Conservation (phyloP, 2,888 invertebrate genomes). For the Cybosia mesomella region DNA sequence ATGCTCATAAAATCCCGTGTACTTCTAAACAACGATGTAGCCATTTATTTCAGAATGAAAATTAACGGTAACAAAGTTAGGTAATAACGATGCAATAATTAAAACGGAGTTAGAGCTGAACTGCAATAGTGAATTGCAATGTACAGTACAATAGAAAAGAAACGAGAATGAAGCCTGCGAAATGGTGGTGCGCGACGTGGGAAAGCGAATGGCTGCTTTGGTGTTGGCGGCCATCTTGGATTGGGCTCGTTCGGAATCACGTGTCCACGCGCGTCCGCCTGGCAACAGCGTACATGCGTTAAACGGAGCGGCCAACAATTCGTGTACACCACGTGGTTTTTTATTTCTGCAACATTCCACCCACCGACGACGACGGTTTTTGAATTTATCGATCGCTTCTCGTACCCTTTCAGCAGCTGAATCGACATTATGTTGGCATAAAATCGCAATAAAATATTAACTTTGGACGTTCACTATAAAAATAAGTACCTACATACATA, state of each 20-base stretch:
- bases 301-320: constrained; percentile 81
- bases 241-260: constrained; percentile 78
- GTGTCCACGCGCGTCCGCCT: constrained; percentile 81
- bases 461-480: constrained; percentile 3
- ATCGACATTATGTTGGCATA: constrained; percentile 21
- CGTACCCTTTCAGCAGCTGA: constrained; percentile 49
- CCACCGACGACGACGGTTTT: constrained; percentile 54
- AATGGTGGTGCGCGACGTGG: constrained; percentile 80
- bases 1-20: constrained; percentile 31
- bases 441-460: constrained; percentile 23
- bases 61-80: constrained; percentile 43
- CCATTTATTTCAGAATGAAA: constrained; percentile 31
- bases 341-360: constrained; percentile 80
- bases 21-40: constrained; percentile 31
- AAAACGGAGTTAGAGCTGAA: constrained; percentile 59
- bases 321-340: constrained; percentile 81
- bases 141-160: constrained; percentile 71
- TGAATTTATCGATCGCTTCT: constrained; percentile 68
- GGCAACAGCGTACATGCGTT: constrained; percentile 78
- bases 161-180: constrained; percentile 75
- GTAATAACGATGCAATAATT: constrained; percentile 49
- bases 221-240: constrained; percentile 80
- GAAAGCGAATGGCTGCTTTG: constrained; percentile 81
- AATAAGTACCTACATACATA: constrained; percentile 1
- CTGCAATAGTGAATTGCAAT: constrained; percentile 69